A percentile compares a stretch with the other conserved stretches of the same genome.
phyloP scores from a whole-genome alignment of 2,888 invertebrate species.

The Cryptus viduatorius region DNA sequence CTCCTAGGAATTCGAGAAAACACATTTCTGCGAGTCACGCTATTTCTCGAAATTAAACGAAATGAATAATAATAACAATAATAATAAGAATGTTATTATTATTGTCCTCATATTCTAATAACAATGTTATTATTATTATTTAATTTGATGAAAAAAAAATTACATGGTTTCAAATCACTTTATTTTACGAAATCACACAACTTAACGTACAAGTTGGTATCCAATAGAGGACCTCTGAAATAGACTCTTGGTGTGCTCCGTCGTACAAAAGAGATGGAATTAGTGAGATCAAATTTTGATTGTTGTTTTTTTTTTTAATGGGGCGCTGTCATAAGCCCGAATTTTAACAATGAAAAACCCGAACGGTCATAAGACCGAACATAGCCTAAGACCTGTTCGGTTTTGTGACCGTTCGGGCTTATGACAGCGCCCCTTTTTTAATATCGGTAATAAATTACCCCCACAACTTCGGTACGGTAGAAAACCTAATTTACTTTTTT shows the following conservation, averaged over 20 bases:
- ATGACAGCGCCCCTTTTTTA: too few relatives aligned
- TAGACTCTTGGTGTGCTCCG: slow-evolving; percentile 36
- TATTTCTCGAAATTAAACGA: neutral
- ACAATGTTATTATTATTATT: too few relatives aligned
- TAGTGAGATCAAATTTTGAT: slow-evolving; percentile 61
- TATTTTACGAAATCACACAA: slow-evolving; percentile 79
- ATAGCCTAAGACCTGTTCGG: too few relatives aligned
- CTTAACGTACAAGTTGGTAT: slow-evolving; percentile 75
- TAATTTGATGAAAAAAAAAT: slow-evolving; percentile 23
- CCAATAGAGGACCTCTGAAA: slow-evolving; percentile 67
- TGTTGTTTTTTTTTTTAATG: slow-evolving; percentile 70
- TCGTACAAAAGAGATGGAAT: slow-evolving; percentile 2
- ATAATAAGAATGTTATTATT: too few relatives aligned
- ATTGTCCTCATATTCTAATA: too few relatives aligned
- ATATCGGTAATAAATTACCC: slow-evolving; percentile 62
- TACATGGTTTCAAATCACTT: slow-evolving; percentile 70
- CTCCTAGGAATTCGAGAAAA: neutral
- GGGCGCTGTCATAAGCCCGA: too few relatives aligned
- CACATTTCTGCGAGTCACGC: neutral
- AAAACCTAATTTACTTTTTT: slow-evolving; percentile 76
- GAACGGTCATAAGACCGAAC: too few relatives aligned
- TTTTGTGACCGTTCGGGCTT: too few relatives aligned
- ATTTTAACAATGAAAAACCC: too few relatives aligned
- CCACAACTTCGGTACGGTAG: slow-evolving; percentile 70
- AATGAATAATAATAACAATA: too few relatives aligned